These are phyloP conservation scores for Plectus sambesii DNA, from an alignment of 1,140 invertebrate species.

Conservation along the genomic window DNA sequence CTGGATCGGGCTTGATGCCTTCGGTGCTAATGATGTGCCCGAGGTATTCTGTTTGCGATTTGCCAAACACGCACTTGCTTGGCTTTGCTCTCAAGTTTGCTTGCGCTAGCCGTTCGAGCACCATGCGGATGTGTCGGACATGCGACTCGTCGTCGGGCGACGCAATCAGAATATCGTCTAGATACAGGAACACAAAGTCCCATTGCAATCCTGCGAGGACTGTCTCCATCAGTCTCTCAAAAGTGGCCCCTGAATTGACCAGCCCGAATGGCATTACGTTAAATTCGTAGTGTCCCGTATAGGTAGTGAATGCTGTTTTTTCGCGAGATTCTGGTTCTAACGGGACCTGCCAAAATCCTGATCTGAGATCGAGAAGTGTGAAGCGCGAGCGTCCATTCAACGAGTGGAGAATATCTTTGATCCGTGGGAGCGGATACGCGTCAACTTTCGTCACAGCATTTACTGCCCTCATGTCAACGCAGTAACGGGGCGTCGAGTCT, in stretches of 20 bases:
- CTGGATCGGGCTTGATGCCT: constrained; percentile 20
- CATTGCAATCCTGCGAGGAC: constrained; percentile 36
- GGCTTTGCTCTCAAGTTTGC: constrained; percentile 33
- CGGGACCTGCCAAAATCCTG: constrained; percentile 25
- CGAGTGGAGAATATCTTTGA: constrained; percentile 48
- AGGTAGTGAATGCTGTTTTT: constrained; percentile 28
- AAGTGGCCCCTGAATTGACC: constrained; percentile 46
- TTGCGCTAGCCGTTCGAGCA: constrained; percentile 26
- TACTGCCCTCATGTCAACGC: constrained; percentile 49
- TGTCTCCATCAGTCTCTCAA: constrained; percentile 51
- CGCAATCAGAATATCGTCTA: too few relatives aligned
- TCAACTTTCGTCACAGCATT: constrained; percentile 48
- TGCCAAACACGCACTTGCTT: constrained; percentile 33
- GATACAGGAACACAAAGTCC: constrained; percentile 39
- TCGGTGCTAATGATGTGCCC: constrained; percentile 15
- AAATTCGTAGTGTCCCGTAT: constrained; percentile 46
- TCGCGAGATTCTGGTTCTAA: constrained; percentile 13
- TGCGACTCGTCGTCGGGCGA: too few relatives aligned
- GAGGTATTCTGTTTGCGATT: constrained; percentile 26
- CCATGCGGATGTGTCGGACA: too few relatives aligned
- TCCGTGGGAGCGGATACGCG: constrained; percentile 51
- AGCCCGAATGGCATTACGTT: constrained; percentile 49
- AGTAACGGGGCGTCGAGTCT: constrained; percentile 47
- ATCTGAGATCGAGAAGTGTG: constrained; percentile 41
- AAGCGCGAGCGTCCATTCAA: constrained; percentile 38